Evolutionary conservation across 2,113 vertebrate species (phyloP).

Genomic region (Hemiprocne comata): DNA sequence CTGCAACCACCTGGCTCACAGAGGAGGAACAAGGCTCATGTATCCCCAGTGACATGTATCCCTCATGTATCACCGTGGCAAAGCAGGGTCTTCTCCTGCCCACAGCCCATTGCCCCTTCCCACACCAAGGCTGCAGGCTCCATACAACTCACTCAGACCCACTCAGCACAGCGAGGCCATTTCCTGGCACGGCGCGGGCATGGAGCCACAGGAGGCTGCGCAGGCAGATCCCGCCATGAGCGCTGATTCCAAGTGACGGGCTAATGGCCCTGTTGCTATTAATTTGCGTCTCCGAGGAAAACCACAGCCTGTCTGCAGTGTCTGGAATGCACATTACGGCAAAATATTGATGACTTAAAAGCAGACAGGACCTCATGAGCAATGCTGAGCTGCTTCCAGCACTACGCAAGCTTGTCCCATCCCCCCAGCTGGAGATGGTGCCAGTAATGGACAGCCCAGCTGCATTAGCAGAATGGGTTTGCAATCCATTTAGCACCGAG

Average conservation of each 20-base stretch:
- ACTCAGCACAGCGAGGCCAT: background rate
- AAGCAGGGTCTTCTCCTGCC: background rate
- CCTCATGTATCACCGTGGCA: accelerated
- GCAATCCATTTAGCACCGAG: constrained; percentile 27
- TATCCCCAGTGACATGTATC: background rate
- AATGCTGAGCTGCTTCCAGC: background rate
- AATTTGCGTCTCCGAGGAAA: constrained; percentile 65
- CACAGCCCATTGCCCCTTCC: background rate
- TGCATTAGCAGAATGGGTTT: constrained; percentile 49
- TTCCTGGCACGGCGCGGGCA: constrained; percentile 1
- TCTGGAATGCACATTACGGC: constrained; percentile 67
- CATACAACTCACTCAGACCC: background rate
- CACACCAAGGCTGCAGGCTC: background rate
- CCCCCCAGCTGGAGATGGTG: background rate
- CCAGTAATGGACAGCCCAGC: background rate
- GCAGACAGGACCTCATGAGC: constrained; percentile 64
- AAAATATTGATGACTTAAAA: constrained; percentile 69
- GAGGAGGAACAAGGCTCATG: background rate
- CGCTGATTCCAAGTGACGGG: constrained; percentile 55
- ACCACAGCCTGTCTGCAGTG: constrained; percentile 55
- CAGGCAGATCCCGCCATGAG: constrained; percentile 19
- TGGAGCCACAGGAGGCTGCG: background rate
- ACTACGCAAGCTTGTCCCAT: background rate
- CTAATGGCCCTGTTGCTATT: constrained; percentile 74
- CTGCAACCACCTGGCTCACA: background rate